Percentiles rank a stretch among this genome's conserved stretches.
Evolutionary conservation across 2,797 vertebrate genomes (phyloP).

Genomic region (Anguilla obscura): DNA sequence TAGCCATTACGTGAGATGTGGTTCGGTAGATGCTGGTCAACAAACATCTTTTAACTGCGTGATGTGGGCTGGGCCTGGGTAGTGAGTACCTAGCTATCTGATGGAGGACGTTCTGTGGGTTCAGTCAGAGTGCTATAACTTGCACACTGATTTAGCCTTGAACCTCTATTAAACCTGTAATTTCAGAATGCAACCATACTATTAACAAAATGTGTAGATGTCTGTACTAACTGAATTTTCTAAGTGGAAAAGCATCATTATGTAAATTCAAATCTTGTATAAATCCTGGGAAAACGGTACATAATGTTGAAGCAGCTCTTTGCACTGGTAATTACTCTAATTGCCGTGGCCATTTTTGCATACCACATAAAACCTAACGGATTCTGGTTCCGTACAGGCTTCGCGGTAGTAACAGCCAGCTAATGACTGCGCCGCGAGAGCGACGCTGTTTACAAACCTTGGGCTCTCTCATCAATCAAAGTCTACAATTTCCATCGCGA

Average conservation of each 20-base stretch:
- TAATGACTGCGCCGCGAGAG: not conserved
- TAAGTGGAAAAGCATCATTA: not conserved
- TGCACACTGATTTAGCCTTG: not conserved
- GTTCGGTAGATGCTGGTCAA: conserved; percentile 25
- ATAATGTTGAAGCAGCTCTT: not conserved
- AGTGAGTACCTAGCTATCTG: not conserved
- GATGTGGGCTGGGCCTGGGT: not conserved
- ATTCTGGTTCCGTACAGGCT: not conserved
- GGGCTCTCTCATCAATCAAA: conserved; percentile 5
- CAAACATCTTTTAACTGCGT: conserved; percentile 20
- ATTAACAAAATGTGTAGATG: not conserved
- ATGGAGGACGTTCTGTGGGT: not conserved
- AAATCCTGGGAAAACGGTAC: not conserved
- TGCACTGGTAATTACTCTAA: not conserved
- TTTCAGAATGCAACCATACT: not conserved
- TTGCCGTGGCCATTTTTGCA: not conserved
- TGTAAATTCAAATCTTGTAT: not conserved
- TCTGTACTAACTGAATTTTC: not conserved
- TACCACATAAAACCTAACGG: not conserved
- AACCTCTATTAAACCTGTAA: not conserved
- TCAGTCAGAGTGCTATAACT: not conserved
- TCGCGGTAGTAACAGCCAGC: not conserved
- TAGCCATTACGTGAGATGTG: conserved; percentile 32
- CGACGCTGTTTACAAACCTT: conserved; percentile 8
- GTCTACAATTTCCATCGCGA: not conserved